Evolutionary conservation across 1,140 invertebrate species (phyloP).

Genomic region (Melipona quadrifasciata): DNA sequence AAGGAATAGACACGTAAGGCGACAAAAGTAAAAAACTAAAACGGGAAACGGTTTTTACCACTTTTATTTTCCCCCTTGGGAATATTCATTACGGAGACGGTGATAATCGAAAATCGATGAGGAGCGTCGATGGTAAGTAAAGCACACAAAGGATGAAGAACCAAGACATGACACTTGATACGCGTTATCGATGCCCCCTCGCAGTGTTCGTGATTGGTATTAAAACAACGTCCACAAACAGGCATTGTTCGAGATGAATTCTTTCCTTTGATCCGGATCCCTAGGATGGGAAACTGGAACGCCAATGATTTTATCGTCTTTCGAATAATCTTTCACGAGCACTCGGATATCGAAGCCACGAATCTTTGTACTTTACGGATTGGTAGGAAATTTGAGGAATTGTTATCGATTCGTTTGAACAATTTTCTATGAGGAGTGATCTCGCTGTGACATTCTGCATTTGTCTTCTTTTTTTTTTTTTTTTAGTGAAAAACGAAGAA

Average conservation of each 20-base stretch:
- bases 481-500: no score
- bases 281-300: not conserved
- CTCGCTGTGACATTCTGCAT: no score
- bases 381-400: not conserved
- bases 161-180: constrained; percentile 36
- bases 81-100: constrained; percentile 29
- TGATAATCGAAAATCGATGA: constrained; percentile 44
- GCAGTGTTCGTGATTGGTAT: not conserved
- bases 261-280: not conserved
- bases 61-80: constrained; percentile 10
- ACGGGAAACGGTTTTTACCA: not conserved
- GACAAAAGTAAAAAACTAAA: no score
- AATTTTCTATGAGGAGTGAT: no score
- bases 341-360: not conserved
- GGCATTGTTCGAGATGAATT: not conserved
- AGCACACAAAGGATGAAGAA: constrained; percentile 15
- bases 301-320: not conserved
- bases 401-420: no score
- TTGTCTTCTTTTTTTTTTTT: no score
- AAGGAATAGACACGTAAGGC: no score
- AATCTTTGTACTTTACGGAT: not conserved
- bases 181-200: constrained; percentile 24
- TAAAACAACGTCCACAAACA: not conserved
- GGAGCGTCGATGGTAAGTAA: not conserved
- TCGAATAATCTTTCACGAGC: not conserved